Conservation (phyloP, 2,888 invertebrate species). For the Drosophila testacea region DNA sequence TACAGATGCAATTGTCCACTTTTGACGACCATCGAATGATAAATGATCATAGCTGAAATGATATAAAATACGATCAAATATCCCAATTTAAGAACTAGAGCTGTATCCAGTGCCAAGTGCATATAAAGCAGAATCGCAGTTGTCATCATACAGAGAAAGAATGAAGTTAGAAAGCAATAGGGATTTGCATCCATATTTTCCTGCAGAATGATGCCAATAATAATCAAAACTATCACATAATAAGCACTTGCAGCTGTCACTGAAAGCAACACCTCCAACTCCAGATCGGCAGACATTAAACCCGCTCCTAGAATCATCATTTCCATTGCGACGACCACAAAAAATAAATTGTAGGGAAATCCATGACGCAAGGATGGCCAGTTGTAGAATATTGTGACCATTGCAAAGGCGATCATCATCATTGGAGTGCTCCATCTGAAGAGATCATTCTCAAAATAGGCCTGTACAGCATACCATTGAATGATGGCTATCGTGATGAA, state of each 20-base stretch:
- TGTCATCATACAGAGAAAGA: conserved; percentile 18
- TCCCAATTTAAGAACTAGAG: conserved; percentile 1
- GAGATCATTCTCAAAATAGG: neutral
- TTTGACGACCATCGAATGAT: conserved; percentile 19
- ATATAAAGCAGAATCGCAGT: conserved; percentile 12
- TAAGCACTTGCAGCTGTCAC: neutral
- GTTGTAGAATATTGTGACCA: conserved; percentile 5
- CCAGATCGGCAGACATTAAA: neutral
- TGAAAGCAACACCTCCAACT: neutral
- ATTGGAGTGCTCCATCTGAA: neutral
- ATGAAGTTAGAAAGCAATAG: conserved; percentile 24
- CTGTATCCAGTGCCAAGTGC: neutral
- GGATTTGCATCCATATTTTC: conserved; percentile 13
- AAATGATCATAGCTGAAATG: conserved; percentile 11
- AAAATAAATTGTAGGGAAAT: neutral
- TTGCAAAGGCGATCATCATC: conserved; percentile 3
- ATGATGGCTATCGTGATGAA: neutral
- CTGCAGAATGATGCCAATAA: neutral
- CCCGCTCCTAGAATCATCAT: conserved; percentile 7
- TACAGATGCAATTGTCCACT: neutral
- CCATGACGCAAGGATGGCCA: neutral
- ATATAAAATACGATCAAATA: conserved; percentile 13
- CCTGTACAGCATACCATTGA: conserved; percentile 10
- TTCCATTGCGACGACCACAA: neutral
- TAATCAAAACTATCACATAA: neutral